Percentiles rank a stretch among this genome's conserved stretches.
phyloP scores from a whole-genome alignment of 1,140 invertebrate species.

The Venturia canescens region DNA sequence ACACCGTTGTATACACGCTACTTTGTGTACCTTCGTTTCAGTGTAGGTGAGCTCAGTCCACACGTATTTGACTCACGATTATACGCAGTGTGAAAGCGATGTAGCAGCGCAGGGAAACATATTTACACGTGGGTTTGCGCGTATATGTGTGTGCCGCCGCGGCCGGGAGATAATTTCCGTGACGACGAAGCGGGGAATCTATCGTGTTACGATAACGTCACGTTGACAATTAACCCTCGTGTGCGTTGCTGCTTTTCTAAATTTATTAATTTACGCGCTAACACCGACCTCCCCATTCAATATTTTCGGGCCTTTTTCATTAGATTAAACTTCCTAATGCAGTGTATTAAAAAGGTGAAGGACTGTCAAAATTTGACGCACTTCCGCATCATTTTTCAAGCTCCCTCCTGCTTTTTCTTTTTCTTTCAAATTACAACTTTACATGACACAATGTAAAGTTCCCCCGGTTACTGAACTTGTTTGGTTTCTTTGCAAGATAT shows the following conservation, averaged over 20 bases:
- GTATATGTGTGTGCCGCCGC: background rate
- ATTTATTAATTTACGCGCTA: background rate
- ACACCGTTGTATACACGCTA: background rate
- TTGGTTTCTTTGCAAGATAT: slow-evolving; percentile 50
- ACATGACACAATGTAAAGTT: background rate
- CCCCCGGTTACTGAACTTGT: slow-evolving; percentile 54
- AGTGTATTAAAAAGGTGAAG: no score
- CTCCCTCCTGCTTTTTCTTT: no score
- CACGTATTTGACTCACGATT: background rate
- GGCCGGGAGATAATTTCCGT: slow-evolving; percentile 2
- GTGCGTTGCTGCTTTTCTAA: background rate
- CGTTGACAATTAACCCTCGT: background rate
- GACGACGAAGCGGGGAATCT: background rate
- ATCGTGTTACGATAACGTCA: background rate
- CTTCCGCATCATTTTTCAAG: background rate
- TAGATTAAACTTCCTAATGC: no score
- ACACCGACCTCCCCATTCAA: background rate
- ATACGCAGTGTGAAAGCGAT: background rate
- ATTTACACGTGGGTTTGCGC: background rate
- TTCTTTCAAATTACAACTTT: background rate
- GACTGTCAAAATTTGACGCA: no score
- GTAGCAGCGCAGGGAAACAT: background rate
- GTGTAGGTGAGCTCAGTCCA: background rate
- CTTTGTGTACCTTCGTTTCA: background rate
- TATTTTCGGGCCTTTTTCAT: background rate